Conservation (phyloP, 1,140 invertebrate species). For the Ceratoteleas bidentatus region DNA sequence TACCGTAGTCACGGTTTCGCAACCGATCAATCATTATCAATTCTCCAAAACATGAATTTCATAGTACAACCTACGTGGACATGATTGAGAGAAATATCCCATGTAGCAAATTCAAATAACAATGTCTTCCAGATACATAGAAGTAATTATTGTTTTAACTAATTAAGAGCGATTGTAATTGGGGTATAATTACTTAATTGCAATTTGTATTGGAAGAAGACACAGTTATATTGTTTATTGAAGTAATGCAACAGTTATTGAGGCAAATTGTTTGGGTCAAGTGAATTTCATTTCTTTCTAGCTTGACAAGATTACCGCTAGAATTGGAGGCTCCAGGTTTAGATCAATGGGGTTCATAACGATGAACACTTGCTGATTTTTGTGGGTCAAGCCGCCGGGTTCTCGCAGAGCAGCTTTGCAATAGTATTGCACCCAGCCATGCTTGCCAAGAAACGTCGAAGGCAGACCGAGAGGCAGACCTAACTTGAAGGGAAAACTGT, state of each 20-base stretch:
- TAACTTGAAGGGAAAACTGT: conserved; percentile 97
- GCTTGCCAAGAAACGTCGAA: conserved; percentile 95
- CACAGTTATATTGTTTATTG: too few relatives aligned
- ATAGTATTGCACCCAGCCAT: conserved; percentile 97
- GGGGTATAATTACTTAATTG: too few relatives aligned
- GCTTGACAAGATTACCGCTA: conserved; percentile 90
- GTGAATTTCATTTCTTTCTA: too few relatives aligned
- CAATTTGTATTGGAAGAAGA: too few relatives aligned
- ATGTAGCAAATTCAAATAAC: too few relatives aligned
- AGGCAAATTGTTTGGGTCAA: too few relatives aligned
- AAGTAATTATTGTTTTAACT: too few relatives aligned
- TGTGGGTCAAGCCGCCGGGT: conserved; percentile 94
- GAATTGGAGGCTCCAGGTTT: conserved; percentile 92
- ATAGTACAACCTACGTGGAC: too few relatives aligned
- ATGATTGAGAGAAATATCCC: too few relatives aligned
- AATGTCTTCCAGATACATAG: too few relatives aligned
- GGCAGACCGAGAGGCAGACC: conserved; percentile 94
- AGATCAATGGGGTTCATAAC: conserved; percentile 98
- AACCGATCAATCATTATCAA: conserved; percentile 18
- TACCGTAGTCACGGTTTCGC: conserved; percentile 16
- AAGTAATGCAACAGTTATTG: too few relatives aligned
- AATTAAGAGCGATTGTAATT: too few relatives aligned
- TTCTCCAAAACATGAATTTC: neutral
- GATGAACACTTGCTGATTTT: conserved; percentile 98
- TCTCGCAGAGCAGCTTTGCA: conserved; percentile 95